Percentiles rank a stretch among this genome's conserved stretches.
These are phyloP conservation scores for Percina caprodes DNA, from an alignment of 2,113 vertebrate genomes.

Conservation along the genomic window DNA sequence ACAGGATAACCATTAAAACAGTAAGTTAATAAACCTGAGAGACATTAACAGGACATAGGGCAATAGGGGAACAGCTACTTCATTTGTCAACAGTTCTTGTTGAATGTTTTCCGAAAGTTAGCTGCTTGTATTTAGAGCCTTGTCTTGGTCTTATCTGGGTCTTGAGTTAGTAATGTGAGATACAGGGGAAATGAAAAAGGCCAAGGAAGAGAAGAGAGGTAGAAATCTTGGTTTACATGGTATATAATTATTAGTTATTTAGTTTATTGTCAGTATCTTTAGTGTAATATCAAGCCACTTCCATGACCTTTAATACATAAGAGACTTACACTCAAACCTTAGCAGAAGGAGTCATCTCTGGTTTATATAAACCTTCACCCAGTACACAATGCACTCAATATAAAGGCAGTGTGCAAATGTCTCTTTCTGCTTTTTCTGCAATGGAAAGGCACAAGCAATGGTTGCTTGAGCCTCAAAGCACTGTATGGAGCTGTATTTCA, in stretches of 20 bases:
- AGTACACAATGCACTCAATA: conserved; percentile 2
- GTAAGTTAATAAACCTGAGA: conserved; percentile 79
- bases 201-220: conserved; percentile 11
- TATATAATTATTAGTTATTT: not conserved
- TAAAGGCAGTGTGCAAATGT: conserved; percentile 14
- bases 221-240: not conserved
- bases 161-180: conserved; percentile 43
- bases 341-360: not conserved
- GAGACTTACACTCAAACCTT: not conserved
- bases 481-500: conserved; percentile 12
- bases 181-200: conserved; percentile 7
- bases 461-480: not conserved
- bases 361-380: conserved; percentile 8
- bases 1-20: conserved; percentile 75
- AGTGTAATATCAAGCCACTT: not conserved
- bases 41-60: conserved; percentile 76
- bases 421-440: not conserved
- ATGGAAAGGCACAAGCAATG: not conserved
- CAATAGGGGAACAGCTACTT: conserved; percentile 74
- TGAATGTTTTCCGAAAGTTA: conserved; percentile 68
- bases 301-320: conserved; percentile 1
- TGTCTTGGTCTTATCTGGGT: conserved; percentile 64
- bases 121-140: conserved; percentile 72
- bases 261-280: not conserved
- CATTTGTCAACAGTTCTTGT: conserved; percentile 77